These are phyloP conservation scores for Tortricodes alternella DNA, from an alignment of 2,888 invertebrate species.

Conservation along the genomic window DNA sequence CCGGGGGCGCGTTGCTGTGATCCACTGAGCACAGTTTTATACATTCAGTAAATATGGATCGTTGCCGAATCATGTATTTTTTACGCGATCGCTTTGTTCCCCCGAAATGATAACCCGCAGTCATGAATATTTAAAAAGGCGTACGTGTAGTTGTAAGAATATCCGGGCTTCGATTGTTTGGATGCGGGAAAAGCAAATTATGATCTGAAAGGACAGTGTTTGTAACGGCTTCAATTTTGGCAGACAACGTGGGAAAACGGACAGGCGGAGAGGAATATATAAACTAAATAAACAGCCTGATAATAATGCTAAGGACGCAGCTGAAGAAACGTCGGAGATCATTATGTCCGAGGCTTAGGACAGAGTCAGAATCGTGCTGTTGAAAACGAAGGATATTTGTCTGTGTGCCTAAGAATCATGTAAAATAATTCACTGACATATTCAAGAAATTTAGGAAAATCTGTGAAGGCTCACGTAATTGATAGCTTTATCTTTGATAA, in stretches of 20 bases:
- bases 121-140: conserved; percentile 27
- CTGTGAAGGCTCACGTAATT: too few relatives aligned
- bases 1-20: not conserved
- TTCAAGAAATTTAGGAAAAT: too few relatives aligned
- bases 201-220: conserved; percentile 9
- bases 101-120: conserved; percentile 19
- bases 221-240: not conserved
- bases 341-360: not conserved
- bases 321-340: not conserved
- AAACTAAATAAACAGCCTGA: conserved; percentile 4
- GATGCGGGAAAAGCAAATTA: conserved; percentile 6
- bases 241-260: conserved; percentile 1
- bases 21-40: conserved; percentile 2
- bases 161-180: conserved; percentile 13
- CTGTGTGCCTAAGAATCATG: too few relatives aligned
- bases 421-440: too few relatives aligned
- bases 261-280: not conserved
- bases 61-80: conserved; percentile 23
- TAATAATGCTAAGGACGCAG: not conserved
- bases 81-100: conserved; percentile 27
- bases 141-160: conserved; percentile 17
- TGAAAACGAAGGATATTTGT: too few relatives aligned
- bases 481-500: too few relatives aligned
- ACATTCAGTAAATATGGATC: conserved; percentile 16
- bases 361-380: not conserved